Base-by-base conservation (phyloP, 1,140 invertebrate species). In the Bombus affinis region DNA sequence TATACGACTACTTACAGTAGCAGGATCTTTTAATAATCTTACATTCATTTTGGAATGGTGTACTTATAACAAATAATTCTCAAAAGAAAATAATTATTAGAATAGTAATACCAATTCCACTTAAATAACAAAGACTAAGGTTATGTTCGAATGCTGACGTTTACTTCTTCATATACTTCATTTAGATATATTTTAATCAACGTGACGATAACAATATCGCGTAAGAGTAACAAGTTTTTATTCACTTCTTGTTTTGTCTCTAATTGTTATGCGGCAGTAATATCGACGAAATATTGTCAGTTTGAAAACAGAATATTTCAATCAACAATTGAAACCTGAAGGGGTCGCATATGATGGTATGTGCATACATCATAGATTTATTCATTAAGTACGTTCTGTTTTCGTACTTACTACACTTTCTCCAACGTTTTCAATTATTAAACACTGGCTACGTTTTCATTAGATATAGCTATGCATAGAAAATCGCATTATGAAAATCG, bases 1-100 rank as follows among this genome's bases (percentile, higher is more conserved):
- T 89, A 98, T 97, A 74, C 98, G 95, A 89, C 96, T 96, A 88
- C 96, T 96, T 8, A 96, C 96, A 10, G 97, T 96, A 35, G 96
- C 95, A 28, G 97, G 96, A 94, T 98, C 96, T 93, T 97, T 97
- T 94, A 97, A 92, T 86, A 96, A 84, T 85, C 95, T 85, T n/a
- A 92, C 92, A 47, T 88, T 92, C 93, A 95, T 94, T n/a, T 90
- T 93, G 25, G n/a, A 57, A 22, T 25, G 1, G 4, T 9, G 2
- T 42, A 5, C 2, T 37, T 37, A 37, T n/a, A 28, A n/a, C 10
- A 8, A 62, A 12, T 39, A 42, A 32, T 77, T 42, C 6, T 42
- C 4, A 13, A 8, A n/a, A 28, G 18, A 25, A 39, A 53, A 62
- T 85, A 72, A 62, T 35, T 72, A 47, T 39, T 32, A 5, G 1